phyloP scores from a whole-genome alignment of 2,797 vertebrate genomes.

The Pagetopsis macropterus region DNA sequence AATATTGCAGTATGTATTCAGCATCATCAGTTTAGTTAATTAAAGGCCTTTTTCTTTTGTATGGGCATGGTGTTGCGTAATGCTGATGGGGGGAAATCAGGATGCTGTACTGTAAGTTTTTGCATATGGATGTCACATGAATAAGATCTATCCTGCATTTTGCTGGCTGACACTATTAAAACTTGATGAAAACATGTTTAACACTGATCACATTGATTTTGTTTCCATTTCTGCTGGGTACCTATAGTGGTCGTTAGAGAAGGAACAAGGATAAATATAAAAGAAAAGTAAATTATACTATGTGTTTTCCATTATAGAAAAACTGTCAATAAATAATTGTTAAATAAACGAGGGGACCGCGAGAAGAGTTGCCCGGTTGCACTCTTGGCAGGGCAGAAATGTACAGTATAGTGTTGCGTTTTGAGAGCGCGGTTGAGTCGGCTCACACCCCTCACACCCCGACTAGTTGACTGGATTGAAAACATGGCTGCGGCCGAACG shows the following conservation, averaged over 20 bases:
- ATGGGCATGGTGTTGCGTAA: slow-evolving; percentile 76
- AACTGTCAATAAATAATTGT: slow-evolving; percentile 1
- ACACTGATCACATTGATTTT: slow-evolving; percentile 38
- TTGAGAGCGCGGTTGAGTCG: slow-evolving; percentile 74
- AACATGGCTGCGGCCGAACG: slow-evolving; percentile 89
- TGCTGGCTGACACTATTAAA: slow-evolving; percentile 81
- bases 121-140: slow-evolving; percentile 71
- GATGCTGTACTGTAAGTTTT: slow-evolving; percentile 71
- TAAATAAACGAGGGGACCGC: background rate
- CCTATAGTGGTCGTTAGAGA: background rate
- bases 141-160: slow-evolving; percentile 66
- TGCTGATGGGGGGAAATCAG: slow-evolving; percentile 55
- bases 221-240: slow-evolving; percentile 4
- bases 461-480: slow-evolving; percentile 79
- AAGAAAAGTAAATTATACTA: background rate
- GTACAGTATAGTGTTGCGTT: slow-evolving; percentile 69
- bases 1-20: slow-evolving; percentile 59
- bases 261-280: background rate
- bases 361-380: slow-evolving; percentile 3
- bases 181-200: slow-evolving; percentile 69
- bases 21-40: slow-evolving; percentile 60
- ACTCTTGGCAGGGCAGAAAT: slow-evolving; percentile 57
- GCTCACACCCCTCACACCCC: slow-evolving; percentile 81
- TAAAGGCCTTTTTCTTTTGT: slow-evolving; percentile 79
- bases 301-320: background rate